These are phyloP conservation scores for Haemorhous mexicanus DNA, from an alignment of 2,113 vertebrate genomes.

Conservation along the genomic window DNA sequence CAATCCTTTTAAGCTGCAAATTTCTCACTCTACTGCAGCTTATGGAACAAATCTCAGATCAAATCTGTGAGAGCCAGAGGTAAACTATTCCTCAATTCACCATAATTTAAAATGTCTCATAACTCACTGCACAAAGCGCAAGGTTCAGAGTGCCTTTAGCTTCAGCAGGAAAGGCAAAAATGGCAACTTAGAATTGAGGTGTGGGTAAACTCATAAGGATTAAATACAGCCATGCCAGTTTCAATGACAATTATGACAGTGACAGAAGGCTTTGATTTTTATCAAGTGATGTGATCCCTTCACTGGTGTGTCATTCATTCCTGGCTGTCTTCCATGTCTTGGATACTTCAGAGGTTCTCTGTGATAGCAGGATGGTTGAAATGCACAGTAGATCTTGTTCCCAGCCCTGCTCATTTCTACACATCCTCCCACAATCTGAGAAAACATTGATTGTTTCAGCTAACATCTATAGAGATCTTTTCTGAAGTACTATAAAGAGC, in stretches of 20 bases:
- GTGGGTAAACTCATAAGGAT: not conserved
- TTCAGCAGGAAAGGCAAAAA: not conserved
- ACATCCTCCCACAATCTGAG: not conserved
- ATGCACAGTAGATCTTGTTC: not conserved
- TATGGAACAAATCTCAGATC: not conserved
- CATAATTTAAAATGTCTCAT: constrained; percentile 32
- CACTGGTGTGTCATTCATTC: not conserved
- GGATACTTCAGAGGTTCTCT: not conserved
- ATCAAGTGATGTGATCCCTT: not conserved
- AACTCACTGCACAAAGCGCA: not conserved
- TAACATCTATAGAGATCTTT: not conserved
- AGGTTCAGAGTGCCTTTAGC: not conserved
- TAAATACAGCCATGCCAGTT: not conserved
- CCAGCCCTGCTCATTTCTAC: not conserved
- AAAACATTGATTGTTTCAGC: not conserved
- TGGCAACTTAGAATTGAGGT: not conserved
- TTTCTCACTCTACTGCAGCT: not conserved
- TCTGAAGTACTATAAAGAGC: not conserved
- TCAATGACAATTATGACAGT: not conserved
- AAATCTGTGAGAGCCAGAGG: not conserved
- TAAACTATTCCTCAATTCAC: constrained; percentile 13
- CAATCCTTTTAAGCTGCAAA: not conserved
- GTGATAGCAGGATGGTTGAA: not conserved
- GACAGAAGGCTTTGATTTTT: not conserved
- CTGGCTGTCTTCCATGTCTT: not conserved